Percentiles rank a stretch among this genome's conserved stretches.
Evolutionary conservation across 2,888 invertebrate genomes (phyloP).

Genomic region (Myopa testacea): DNA sequence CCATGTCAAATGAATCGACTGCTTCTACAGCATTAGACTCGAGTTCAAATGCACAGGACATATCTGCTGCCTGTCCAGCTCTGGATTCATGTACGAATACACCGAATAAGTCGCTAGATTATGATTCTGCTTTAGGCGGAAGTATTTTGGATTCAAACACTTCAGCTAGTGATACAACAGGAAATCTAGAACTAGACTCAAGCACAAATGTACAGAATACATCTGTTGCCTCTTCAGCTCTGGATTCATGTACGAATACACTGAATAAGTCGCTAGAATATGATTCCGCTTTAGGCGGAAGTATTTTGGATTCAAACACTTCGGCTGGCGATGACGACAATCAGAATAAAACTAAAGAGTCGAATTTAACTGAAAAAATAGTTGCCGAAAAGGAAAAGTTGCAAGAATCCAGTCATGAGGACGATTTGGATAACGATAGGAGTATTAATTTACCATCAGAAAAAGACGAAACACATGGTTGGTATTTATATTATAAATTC

Average conservation of each 20-base stretch:
- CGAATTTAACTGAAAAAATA: neutral
- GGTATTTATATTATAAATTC: neutral
- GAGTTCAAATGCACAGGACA: conserved; percentile 5
- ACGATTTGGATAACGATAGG: neutral
- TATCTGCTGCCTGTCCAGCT: neutral
- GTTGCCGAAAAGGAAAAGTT: neutral
- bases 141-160: conserved; percentile 43
- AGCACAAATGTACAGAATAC: conserved; percentile 6
- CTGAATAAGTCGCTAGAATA: conserved; percentile 13
- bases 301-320: conserved; percentile 42
- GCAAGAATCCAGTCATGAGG: no score
- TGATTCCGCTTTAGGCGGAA: conserved; percentile 46
- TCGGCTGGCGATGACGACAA: neutral
- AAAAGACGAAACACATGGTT: neutral
- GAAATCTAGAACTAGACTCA: neutral
- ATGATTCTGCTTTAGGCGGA: conserved; percentile 46
- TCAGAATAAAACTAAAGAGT: neutral
- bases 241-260: conserved; percentile 6
- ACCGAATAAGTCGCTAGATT: neutral
- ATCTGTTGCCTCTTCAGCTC: neutral
- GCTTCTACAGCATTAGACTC: neutral
- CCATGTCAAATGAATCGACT: neutral
- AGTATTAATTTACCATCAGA: neutral
- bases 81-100: conserved; percentile 4
- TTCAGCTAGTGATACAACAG: neutral